Conservation (phyloP, 2,797 vertebrate species). For the Gymnoscopelus microlampas region DNA sequence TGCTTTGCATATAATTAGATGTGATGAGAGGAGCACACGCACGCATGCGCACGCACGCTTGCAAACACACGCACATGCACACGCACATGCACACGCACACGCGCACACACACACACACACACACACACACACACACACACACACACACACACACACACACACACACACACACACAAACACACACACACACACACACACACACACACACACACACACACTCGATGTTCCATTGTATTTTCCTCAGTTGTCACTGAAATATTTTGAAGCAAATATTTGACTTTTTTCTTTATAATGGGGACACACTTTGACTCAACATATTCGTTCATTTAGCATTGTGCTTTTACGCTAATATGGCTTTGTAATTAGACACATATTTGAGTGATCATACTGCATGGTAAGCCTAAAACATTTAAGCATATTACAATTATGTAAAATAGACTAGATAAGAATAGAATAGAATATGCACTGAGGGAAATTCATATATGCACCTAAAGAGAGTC, state of each 20-base stretch:
- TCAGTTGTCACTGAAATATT: background rate
- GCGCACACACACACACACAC: background rate
- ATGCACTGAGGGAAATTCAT: too few species aligned
- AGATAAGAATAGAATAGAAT: too few species aligned
- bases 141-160: background rate
- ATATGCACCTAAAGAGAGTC: too few species aligned
- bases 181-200: background rate
- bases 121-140: background rate
- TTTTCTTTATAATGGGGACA: too few species aligned
- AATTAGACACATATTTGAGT: too few species aligned
- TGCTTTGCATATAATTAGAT: constrained; percentile 65
- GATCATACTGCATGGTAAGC: too few species aligned
- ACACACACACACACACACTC: background rate
- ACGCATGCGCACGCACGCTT: background rate
- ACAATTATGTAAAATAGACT: too few species aligned
- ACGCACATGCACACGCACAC: background rate
- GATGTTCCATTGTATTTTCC: background rate
- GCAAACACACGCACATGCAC: background rate
- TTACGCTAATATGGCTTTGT: too few species aligned
- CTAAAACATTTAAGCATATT: too few species aligned
- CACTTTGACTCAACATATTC: too few species aligned
- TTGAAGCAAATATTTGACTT: background rate
- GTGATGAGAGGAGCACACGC: constrained; percentile 23
- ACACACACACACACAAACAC: background rate
- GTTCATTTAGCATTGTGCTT: too few species aligned